phyloP scores from a whole-genome alignment of 2,113 vertebrate species.

The Otocyon megalotis region DNA sequence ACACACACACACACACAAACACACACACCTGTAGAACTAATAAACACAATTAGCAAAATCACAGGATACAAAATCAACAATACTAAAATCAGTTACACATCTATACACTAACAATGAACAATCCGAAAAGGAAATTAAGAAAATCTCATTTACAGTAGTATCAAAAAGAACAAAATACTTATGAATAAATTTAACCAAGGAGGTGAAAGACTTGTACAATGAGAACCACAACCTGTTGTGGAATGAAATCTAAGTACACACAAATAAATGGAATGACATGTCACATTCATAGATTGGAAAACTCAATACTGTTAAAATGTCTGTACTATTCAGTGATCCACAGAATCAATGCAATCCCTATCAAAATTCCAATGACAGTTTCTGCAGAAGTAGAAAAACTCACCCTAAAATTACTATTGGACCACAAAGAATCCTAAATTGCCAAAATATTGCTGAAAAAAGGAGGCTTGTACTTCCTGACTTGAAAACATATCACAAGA shows the following conservation, averaged over 20 bases:
- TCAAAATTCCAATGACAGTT: neutral
- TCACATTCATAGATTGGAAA: neutral
- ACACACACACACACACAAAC: neutral
- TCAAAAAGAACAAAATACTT: neutral
- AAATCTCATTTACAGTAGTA: neutral
- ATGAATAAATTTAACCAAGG: neutral
- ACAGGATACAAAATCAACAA: neutral
- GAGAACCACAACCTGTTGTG: neutral
- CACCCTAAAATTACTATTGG: neutral
- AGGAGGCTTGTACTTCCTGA: neutral
- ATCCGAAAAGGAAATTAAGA: neutral
- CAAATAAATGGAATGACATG: neutral
- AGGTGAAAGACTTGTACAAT: neutral
- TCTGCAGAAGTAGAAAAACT: neutral
- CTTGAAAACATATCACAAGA: neutral
- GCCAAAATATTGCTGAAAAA: neutral
- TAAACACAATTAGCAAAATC: neutral
- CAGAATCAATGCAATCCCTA: neutral
- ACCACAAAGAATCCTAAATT: neutral
- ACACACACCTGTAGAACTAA: neutral
- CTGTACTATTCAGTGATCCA: neutral
- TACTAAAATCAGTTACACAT: neutral
- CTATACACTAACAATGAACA: neutral
- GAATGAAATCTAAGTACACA: neutral
- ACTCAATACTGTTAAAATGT: neutral